phyloP scores from a whole-genome alignment of 2,797 vertebrate genomes.

The Smutsia gigantea region DNA sequence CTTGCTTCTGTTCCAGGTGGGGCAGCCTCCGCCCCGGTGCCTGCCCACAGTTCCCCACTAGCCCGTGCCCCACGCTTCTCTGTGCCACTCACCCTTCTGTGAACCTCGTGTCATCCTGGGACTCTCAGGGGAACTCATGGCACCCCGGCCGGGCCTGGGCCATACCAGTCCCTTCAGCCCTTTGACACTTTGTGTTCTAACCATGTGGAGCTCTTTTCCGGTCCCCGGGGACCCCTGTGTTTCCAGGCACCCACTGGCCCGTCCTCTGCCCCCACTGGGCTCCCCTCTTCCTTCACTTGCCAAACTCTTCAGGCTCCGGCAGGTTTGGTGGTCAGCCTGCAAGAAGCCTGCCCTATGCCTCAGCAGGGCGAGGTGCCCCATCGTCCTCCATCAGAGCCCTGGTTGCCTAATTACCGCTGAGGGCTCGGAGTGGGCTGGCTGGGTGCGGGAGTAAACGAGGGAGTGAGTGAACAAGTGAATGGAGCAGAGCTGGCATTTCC shows the following conservation, averaged over 20 bases:
- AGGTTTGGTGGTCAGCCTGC: not conserved
- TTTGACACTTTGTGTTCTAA: not conserved
- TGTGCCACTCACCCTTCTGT: fast-evolving
- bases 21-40: fast-evolving
- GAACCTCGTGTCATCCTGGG: not conserved
- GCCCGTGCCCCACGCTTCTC: too few relatives aligned
- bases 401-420: fast-evolving
- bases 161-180: fast-evolving
- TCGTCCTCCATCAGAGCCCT: not conserved
- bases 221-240: not conserved
- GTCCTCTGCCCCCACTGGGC: not conserved
- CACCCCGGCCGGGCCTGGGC: too few relatives aligned
- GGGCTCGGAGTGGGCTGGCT: not conserved
- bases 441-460: not conserved
- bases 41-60: not conserved
- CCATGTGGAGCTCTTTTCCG: too few relatives aligned
- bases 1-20: not conserved
- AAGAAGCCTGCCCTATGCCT: not conserved
- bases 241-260: fast-evolving
- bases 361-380: too few relatives aligned
- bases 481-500: not conserved
- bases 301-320: not conserved
- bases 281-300: not conserved
- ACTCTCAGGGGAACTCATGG: not conserved
- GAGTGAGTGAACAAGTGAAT: too few relatives aligned